Evolutionary conservation across 2,113 vertebrate genomes (phyloP).

Genomic region (Odocoileus hemionus): DNA sequence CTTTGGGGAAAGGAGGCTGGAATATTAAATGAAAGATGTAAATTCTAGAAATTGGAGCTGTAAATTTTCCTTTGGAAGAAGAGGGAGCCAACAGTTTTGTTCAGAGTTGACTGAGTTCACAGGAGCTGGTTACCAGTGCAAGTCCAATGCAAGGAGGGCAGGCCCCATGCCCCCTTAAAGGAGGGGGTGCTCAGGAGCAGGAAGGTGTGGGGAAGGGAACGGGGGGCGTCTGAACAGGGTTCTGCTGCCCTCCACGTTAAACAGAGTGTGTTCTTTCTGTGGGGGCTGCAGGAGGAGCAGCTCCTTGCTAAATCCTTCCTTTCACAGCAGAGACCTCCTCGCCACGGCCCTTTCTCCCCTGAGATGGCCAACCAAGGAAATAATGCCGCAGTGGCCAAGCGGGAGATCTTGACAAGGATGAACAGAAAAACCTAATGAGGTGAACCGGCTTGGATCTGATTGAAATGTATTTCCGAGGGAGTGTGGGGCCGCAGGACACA

Average conservation of each 20-base stretch:
- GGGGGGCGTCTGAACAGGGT: not conserved
- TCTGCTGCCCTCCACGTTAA: not conserved
- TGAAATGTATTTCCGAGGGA: not conserved
- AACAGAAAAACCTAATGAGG: constrained; percentile 38
- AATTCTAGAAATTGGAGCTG: constrained; percentile 65
- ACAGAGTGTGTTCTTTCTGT: not conserved
- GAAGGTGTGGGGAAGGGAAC: not conserved
- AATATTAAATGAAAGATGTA: constrained; percentile 72
- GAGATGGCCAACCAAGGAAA: not conserved
- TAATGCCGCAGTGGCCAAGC: not conserved
- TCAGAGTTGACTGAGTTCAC: not conserved
- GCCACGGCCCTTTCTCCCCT: not conserved
- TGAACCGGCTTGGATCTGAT: not conserved
- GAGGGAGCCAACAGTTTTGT: not conserved
- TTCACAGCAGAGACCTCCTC: not conserved
- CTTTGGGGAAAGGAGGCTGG: constrained; percentile 38
- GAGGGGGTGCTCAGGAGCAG: not conserved
- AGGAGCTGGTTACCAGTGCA: not conserved
- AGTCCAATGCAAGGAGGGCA: not conserved
- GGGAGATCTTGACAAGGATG: constrained; percentile 34
- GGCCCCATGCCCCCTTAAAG: not conserved
- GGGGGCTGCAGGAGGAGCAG: not conserved
- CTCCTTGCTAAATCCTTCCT: constrained; percentile 22
- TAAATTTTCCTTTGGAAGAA: constrained; percentile 59
- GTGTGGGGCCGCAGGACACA: not conserved